Evolutionary conservation across 2,888 invertebrate species (phyloP).

Genomic region (Cataglyphis rosenhaueri): DNA sequence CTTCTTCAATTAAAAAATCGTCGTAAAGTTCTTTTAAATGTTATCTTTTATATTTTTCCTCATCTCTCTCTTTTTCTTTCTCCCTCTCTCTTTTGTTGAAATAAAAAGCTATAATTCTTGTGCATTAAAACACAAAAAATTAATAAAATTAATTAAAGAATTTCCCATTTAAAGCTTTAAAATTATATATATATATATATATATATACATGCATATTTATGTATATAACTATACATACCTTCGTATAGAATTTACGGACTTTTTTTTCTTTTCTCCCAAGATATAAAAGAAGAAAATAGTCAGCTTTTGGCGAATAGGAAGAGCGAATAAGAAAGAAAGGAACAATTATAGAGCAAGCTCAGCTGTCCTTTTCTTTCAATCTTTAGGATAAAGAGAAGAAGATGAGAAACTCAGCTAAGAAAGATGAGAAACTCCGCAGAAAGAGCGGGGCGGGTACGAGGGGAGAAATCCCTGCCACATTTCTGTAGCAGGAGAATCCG

Average conservation of each 20-base stretch:
- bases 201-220: neutral
- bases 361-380: constrained; percentile 20
- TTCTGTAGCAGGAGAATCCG: constrained; percentile 62
- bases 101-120: constrained; percentile 42
- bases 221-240: neutral
- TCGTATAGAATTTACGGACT: neutral
- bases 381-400: constrained; percentile 42
- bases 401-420: constrained; percentile 26
- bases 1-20: constrained; percentile 8
- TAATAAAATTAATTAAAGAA: constrained; percentile 67
- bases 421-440: constrained; percentile 54
- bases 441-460: constrained; percentile 31
- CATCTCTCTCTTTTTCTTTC: neutral
- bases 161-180: constrained; percentile 43
- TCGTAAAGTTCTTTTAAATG: neutral
- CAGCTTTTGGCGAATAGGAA: constrained; percentile 28
- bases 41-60: constrained; percentile 28
- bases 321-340: constrained; percentile 43
- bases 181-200: no score
- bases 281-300: constrained; percentile 10
- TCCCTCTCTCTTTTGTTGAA: constrained; percentile 30
- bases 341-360: constrained; percentile 5
- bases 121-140: constrained; percentile 33
- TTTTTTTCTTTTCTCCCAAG: neutral
- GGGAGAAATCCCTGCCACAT: constrained; percentile 64